Evolutionary conservation across 2,888 invertebrate species (phyloP).

Genomic region (Agrilus mali): DNA sequence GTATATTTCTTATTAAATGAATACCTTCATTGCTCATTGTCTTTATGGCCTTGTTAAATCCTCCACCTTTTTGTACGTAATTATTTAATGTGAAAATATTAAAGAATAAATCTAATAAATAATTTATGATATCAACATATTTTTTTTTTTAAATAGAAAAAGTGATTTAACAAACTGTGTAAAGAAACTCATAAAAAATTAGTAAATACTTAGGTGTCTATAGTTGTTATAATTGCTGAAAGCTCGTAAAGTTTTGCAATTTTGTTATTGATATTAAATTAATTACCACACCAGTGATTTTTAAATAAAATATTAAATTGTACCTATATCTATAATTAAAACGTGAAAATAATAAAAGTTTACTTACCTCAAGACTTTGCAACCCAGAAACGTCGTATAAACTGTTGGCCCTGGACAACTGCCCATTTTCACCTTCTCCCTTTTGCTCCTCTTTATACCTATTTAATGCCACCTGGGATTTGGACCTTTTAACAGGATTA

Average conservation of each 20-base stretch:
- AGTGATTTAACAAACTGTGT: too few relatives aligned
- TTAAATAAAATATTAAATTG: too few relatives aligned
- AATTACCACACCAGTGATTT: not conserved
- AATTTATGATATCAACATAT: too few relatives aligned
- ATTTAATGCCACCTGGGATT: constrained; percentile 33
- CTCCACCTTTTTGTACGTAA: too few relatives aligned
- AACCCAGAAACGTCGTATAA: constrained; percentile 34
- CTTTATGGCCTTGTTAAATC: too few relatives aligned
- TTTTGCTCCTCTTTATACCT: constrained; percentile 20
- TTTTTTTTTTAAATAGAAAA: too few relatives aligned
- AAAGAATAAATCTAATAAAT: too few relatives aligned
- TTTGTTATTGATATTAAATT: not conserved
- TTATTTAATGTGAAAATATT: too few relatives aligned
- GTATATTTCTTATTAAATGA: too few relatives aligned
- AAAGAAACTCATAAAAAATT: constrained; percentile 3
- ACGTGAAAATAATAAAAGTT: constrained; percentile 1
- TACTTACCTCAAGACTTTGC: constrained; percentile 35
- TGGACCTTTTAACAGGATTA: constrained; percentile 34
- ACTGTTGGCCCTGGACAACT: constrained; percentile 29
- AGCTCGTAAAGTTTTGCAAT: not conserved
- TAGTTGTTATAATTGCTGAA: not conserved
- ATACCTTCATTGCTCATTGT: too few relatives aligned
- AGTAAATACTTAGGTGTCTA: not conserved
- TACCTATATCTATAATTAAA: not conserved
- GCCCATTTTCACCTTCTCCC: constrained; percentile 7